These are phyloP conservation scores for Varanus komodoensis DNA, from an alignment of 2,113 vertebrate species.

Conservation along the genomic window DNA sequence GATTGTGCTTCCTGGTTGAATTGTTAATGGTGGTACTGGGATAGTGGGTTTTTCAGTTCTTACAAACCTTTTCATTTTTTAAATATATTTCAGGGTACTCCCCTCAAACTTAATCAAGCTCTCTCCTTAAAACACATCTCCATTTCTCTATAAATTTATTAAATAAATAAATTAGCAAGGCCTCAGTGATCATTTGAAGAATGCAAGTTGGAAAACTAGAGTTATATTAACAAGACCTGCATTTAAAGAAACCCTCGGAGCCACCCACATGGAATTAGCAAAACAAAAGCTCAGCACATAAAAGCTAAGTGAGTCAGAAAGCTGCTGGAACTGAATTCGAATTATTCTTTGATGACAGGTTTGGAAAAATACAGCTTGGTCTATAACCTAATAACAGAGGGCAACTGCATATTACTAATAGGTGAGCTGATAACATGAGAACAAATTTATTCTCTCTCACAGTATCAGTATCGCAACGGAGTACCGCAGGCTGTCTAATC, in stretches of 20 bases:
- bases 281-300: slow-evolving; percentile 1
- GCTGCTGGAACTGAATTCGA: slow-evolving; percentile 18
- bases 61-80: too few species aligned
- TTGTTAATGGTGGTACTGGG: too few species aligned
- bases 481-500: neutral
- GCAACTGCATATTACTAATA: neutral
- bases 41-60: too few species aligned
- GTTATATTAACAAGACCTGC: neutral
- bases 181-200: neutral
- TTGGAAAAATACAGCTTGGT: neutral
- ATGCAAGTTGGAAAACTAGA: neutral
- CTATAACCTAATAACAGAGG: neutral
- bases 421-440: neutral
- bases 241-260: neutral
- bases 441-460: neutral
- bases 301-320: neutral
- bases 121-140: too few species aligned
- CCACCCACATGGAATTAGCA: neutral
- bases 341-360: neutral
- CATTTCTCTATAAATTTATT: too few species aligned
- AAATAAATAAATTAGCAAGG: too few species aligned
- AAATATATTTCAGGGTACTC: too few species aligned
- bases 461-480: neutral
- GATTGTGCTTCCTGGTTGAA: too few species aligned
- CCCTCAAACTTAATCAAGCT: too few species aligned